Conservation (phyloP, 2,797 vertebrate species). For the Phaenicophaeus curvirostris region DNA sequence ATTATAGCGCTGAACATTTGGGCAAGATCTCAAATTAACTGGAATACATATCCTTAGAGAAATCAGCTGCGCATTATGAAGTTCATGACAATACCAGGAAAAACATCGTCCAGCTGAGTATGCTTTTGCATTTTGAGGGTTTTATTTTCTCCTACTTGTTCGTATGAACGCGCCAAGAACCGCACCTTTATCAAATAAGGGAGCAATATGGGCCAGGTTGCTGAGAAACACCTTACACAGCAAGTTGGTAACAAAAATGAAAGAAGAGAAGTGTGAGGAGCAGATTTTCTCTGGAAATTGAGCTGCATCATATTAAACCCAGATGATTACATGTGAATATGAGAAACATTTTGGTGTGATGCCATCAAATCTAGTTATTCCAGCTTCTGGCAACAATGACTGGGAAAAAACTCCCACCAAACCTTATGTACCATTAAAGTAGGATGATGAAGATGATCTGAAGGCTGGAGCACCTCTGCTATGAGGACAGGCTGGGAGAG, state of each 20-base stretch:
- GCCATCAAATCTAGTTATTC: not conserved
- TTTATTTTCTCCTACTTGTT: not conserved
- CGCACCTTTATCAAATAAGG: not conserved
- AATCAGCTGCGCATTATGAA: not conserved
- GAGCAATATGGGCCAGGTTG: not conserved
- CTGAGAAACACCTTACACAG: slow-evolving; percentile 7
- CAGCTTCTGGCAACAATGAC: not conserved
- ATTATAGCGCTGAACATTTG: not conserved
- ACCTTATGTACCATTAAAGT: not conserved
- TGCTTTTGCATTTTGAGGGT: not conserved
- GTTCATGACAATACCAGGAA: not conserved
- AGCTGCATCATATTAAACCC: not conserved
- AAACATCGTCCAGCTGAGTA: not conserved
- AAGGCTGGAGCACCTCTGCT: no score
- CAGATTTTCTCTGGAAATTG: not conserved
- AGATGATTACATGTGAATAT: not conserved
- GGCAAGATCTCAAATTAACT: not conserved
- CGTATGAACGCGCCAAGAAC: not conserved
- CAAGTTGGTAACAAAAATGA: not conserved
- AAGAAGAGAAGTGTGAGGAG: not conserved
- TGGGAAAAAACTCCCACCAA: no score
- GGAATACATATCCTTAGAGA: not conserved
- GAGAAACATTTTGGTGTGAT: slow-evolving; percentile 5
- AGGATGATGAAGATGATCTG: no score
- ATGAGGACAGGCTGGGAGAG: no score